A percentile compares a stretch with the other conserved stretches of the same genome.
These are phyloP conservation scores for Achroia grisella DNA, from an alignment of 1,140 invertebrate species.

Conservation along the genomic window DNA sequence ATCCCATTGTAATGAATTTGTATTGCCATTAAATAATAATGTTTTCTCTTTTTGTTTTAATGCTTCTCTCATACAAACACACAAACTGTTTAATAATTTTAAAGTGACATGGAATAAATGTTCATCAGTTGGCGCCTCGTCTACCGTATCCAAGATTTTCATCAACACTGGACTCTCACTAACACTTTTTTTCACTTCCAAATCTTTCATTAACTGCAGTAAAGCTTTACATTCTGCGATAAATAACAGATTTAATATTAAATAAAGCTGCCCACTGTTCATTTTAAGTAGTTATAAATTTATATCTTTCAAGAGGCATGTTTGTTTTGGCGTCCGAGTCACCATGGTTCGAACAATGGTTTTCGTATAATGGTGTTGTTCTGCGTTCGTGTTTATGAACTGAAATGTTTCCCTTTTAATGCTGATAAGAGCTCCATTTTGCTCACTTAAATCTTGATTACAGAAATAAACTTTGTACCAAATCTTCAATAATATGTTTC, in stretches of 20 bases:
- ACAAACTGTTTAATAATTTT: slow-evolving; percentile 43
- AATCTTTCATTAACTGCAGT: neutral
- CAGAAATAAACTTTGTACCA: too few relatives aligned
- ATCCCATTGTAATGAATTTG: slow-evolving; percentile 13
- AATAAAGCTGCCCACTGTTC: neutral
- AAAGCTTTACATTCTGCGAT: neutral
- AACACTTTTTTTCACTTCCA: slow-evolving; percentile 3
- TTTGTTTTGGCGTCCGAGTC: slow-evolving; percentile 1
- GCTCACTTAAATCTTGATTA: neutral
- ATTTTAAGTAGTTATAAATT: slow-evolving; percentile 5
- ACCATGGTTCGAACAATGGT: slow-evolving; percentile 2
- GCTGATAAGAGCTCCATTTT: neutral
- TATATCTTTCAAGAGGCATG: slow-evolving; percentile 11
- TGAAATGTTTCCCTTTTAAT: neutral
- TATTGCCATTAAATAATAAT: slow-evolving; percentile 12
- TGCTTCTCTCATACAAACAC: slow-evolving; percentile 41
- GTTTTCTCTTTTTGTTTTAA: slow-evolving; percentile 25
- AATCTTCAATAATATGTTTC: too few relatives aligned
- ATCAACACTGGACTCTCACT: slow-evolving; percentile 28
- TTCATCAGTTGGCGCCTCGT: slow-evolving; percentile 34
- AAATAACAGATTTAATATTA: slow-evolving; percentile 2
- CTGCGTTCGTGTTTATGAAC: slow-evolving; percentile 1
- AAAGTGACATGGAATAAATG: slow-evolving; percentile 39
- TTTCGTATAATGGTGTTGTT: neutral
- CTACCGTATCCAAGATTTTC: slow-evolving; percentile 40